Percentiles rank a stretch among this genome's conserved stretches.
Conservation (phyloP, 1,140 invertebrate species). For the Brachionus koreanus region DNA sequence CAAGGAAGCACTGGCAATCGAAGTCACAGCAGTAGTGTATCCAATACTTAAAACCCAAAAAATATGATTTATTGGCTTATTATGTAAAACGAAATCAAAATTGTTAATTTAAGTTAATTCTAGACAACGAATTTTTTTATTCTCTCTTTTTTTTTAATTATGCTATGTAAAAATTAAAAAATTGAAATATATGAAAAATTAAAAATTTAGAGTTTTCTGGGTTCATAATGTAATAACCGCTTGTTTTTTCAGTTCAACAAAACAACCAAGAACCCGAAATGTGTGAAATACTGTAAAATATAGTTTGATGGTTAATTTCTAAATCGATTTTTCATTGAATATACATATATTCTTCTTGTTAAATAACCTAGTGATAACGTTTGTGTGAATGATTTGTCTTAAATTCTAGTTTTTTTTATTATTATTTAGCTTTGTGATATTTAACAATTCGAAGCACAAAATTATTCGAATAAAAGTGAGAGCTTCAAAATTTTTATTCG, state of each 20-base stretch:
- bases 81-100: neutral
- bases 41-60: neutral
- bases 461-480: neutral
- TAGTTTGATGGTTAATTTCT: neutral
- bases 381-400: neutral
- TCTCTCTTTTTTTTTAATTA: neutral
- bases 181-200: neutral
- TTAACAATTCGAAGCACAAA: neutral
- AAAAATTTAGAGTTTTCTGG: neutral
- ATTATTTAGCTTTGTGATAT: neutral
- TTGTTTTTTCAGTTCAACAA: neutral
- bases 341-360: neutral
- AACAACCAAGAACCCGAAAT: neutral
- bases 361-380: conserved; percentile 1
- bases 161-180: neutral
- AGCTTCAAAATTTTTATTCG: neutral
- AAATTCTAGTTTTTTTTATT: neutral
- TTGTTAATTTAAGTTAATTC: conserved; percentile 1
- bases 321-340: neutral
- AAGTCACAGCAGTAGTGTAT: conserved; percentile 18
- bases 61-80: neutral
- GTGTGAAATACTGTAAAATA: neutral
- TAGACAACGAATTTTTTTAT: neutral
- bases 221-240: neutral
- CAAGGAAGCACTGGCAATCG: neutral